A percentile compares a stretch with the other conserved stretches of the same genome.
Evolutionary conservation across 2,888 invertebrate genomes (phyloP).

Genomic region (Microctonus aethiopoides): DNA sequence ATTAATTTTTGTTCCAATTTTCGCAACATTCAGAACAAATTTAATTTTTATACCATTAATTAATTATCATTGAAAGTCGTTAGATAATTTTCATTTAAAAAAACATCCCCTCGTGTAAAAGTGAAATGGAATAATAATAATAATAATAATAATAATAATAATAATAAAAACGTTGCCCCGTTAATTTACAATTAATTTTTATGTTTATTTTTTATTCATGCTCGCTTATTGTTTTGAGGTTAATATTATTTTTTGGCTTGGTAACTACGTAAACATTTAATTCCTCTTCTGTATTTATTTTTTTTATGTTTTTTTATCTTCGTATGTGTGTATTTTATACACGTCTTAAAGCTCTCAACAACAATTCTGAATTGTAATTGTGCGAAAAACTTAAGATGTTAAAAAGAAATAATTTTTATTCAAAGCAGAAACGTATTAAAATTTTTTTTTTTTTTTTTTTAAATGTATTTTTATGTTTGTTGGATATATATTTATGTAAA

Average conservation of each 20-base stretch:
- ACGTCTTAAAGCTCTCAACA: neutral
- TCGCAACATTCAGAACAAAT: neutral
- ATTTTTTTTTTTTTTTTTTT: too few relatives aligned
- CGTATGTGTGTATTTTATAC: neutral
- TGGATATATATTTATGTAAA: neutral
- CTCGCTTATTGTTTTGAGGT: constrained; percentile 6
- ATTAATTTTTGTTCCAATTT: neutral
- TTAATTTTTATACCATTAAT: neutral
- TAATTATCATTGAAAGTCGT: neutral
- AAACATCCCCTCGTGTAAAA: constrained; percentile 2
- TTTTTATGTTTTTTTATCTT: neutral
- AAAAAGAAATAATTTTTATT: neutral
- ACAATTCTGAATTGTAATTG: neutral
- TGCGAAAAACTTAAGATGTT: neutral
- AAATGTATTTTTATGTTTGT: neutral
- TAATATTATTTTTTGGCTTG: constrained; percentile 61
- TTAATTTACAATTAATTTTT: neutral
- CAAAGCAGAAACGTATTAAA: neutral
- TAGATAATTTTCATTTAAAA: neutral
- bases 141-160: neutral
- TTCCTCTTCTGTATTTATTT: neutral
- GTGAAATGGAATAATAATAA: too few relatives aligned
- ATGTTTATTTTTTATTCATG: constrained; percentile 1
- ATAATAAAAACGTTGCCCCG: neutral
- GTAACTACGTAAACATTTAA: constrained; percentile 56